Evolutionary conservation across 2,797 vertebrate species (phyloP).

Genomic region (Phaenicophaeus curvirostris): DNA sequence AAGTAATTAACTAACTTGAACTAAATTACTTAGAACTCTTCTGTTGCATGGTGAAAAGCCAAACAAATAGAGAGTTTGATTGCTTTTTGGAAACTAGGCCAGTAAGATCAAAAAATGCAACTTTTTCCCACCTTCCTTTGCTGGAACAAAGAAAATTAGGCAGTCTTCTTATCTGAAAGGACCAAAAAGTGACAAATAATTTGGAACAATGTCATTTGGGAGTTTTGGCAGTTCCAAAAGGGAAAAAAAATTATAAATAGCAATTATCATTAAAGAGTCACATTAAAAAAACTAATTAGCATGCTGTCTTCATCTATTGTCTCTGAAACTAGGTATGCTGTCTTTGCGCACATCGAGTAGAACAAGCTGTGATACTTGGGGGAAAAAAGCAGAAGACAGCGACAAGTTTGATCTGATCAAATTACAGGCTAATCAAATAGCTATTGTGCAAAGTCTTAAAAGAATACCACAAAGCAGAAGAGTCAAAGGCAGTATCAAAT

Average conservation of each 20-base stretch:
- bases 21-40: neutral
- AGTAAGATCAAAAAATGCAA: neutral
- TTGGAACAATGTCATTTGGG: neutral
- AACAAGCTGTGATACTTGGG: neutral
- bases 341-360: neutral
- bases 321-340: neutral
- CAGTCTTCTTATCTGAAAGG: neutral
- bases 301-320: neutral
- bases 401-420: neutral
- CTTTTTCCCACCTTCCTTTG: neutral
- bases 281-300: neutral
- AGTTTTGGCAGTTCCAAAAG: neutral
- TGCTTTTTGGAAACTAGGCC: neutral
- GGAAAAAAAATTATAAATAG: neutral
- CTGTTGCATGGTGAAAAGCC: neutral
- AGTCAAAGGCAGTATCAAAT: neutral
- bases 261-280: neutral
- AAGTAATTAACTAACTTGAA: neutral
- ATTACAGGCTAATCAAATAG: neutral
- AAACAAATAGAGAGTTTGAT: neutral
- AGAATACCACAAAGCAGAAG: neutral
- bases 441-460: neutral
- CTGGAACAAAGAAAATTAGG: neutral
- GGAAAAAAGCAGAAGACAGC: neutral
- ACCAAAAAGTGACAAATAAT: neutral